These are phyloP conservation scores for Engystomops pustulosus DNA, from an alignment of 2,113 vertebrate genomes.

Conservation along the genomic window DNA sequence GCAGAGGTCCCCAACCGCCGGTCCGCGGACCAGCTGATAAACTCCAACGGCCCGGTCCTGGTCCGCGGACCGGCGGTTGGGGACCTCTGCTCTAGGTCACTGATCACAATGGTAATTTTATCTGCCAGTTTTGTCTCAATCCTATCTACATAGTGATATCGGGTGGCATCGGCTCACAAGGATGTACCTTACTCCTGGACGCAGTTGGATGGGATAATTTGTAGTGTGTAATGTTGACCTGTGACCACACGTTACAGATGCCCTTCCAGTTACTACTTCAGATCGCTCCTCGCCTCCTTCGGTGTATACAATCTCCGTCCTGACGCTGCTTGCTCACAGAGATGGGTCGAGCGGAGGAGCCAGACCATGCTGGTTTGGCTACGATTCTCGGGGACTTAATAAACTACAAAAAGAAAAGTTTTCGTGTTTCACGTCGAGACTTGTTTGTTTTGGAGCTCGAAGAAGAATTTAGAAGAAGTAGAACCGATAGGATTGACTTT, in stretches of 20 bases:
- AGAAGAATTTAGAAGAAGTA: background rate
- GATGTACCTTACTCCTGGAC: background rate
- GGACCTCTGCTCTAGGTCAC: no score
- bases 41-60: no score
- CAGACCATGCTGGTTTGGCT: slow-evolving; percentile 49
- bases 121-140: background rate
- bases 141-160: background rate
- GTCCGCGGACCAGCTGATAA: no score
- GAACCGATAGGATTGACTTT: background rate
- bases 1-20: no score
- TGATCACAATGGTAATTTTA: no score
- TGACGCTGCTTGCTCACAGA: slow-evolving; percentile 12
- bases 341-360: background rate
- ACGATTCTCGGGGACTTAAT: slow-evolving; percentile 14
- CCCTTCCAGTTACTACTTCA: background rate
- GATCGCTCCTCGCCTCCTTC: background rate
- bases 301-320: background rate
- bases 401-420: background rate
- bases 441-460: background rate
- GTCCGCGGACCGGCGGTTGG: no score
- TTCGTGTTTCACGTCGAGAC: background rate
- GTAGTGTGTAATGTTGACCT: background rate
- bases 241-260: slow-evolving; percentile 29
- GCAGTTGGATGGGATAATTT: slow-evolving; percentile 15
- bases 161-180: no score